Conservation (phyloP, 2,797 vertebrate genomes). For the Myiotriccus ornatus region DNA sequence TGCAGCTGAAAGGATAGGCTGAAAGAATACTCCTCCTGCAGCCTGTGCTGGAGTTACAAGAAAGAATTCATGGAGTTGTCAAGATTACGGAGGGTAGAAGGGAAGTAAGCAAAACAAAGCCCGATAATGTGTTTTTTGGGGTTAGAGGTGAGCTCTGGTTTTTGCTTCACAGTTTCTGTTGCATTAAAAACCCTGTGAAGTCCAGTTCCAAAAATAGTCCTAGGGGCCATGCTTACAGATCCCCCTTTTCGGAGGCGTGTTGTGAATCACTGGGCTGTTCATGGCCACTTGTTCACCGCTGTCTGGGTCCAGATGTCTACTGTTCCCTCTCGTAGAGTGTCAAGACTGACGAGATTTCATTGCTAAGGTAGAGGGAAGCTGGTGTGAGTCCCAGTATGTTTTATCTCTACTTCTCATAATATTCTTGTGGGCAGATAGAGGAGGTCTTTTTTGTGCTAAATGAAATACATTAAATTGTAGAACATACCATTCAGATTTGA, state of each 20-base stretch:
- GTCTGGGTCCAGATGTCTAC: background rate
- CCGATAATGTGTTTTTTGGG: background rate
- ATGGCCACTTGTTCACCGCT: background rate
- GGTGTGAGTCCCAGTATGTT: background rate
- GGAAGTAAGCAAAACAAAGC: background rate
- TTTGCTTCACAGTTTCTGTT: background rate
- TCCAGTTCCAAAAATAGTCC: background rate
- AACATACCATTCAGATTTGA: background rate
- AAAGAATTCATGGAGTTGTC: background rate
- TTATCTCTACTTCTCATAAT: background rate
- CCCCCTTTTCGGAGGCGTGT: background rate
- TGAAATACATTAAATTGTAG: background rate
- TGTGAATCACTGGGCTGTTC: background rate
- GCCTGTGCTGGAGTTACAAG: background rate
- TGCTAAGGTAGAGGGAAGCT: background rate
- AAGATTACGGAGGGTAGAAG: background rate
- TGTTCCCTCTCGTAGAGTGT: background rate
- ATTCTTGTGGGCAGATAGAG: background rate
- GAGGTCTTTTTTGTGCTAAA: background rate
- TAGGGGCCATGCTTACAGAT: background rate
- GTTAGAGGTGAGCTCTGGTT: background rate
- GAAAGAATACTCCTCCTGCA: background rate
- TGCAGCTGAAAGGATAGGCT: background rate
- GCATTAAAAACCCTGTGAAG: background rate
- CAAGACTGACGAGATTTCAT: background rate